A percentile compares a stretch with the other conserved stretches of the same genome.
Conservation (phyloP, 2,888 invertebrate genomes). For the Scelioninae gen. 1 region DNA sequence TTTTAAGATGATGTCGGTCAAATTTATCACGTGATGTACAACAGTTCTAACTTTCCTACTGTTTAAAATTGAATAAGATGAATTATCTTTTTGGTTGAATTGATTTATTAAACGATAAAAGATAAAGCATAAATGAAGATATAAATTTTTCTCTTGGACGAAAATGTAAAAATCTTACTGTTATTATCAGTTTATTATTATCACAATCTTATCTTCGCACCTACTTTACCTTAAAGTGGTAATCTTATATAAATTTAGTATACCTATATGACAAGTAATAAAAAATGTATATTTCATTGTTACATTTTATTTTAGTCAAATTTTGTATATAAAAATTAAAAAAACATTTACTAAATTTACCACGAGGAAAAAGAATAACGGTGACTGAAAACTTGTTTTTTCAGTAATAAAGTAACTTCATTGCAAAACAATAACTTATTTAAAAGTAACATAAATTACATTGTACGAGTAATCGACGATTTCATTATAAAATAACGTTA, state of each 20-base stretch:
- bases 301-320: no score
- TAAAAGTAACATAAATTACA: not conserved
- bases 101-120: no score
- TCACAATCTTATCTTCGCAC: slow-evolving; percentile 25
- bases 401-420: not conserved
- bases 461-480: not conserved
- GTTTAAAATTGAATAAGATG: no score
- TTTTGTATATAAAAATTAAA: no score
- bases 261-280: no score
- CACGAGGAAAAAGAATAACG: not conserved
- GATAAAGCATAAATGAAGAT: no score
- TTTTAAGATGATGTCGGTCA: no score
- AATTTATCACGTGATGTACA: no score
- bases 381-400: not conserved
- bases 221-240: slow-evolving; percentile 27
- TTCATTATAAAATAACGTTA: not conserved
- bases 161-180: not conserved
- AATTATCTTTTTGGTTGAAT: no score
- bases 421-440: not conserved
- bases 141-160: no score
- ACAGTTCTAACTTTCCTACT: no score
- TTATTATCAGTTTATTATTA: slow-evolving; percentile 5
- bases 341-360: not conserved
- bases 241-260: not conserved
- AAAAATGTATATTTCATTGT: no score